phyloP scores from a whole-genome alignment of 2,888 invertebrate genomes.

The Cinara cedri region DNA sequence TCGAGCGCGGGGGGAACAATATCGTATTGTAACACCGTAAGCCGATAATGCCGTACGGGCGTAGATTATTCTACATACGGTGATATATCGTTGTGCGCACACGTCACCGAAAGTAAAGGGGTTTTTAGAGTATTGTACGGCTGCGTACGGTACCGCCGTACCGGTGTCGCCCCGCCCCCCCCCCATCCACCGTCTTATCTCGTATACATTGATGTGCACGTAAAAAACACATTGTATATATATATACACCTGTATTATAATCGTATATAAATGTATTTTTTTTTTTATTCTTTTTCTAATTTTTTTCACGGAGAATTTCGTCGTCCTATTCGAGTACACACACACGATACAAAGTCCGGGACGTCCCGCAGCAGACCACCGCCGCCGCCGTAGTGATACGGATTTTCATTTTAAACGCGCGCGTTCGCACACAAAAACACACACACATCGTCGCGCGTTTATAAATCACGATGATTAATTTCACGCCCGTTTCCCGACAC shows the following conservation, averaged over 20 bases:
- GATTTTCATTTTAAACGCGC: conserved; percentile 51
- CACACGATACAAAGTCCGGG: neutral
- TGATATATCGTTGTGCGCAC: too few relatives aligned
- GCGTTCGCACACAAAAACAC: neutral
- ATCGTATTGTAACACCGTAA: too few relatives aligned
- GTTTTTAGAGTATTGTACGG: conserved; percentile 6
- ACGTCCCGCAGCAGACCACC: conserved; percentile 30
- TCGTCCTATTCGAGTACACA: neutral
- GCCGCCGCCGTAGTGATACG: conserved; percentile 27
- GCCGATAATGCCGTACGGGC: conserved; percentile 20
- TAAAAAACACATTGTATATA: neutral
- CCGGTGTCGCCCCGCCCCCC: too few relatives aligned
- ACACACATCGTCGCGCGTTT: conserved; percentile 9
- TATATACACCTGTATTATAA: neutral
- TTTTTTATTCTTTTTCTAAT: too few relatives aligned
- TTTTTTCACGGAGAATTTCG: neutral
- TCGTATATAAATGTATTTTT: too few relatives aligned
- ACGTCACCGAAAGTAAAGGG: conserved; percentile 1
- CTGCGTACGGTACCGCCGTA: too few relatives aligned
- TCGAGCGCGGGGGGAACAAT: neutral
- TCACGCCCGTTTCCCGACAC: conserved; percentile 54
- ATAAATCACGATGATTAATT: conserved; percentile 57
- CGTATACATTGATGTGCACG: too few relatives aligned
- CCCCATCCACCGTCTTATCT: too few relatives aligned
- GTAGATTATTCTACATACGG: conserved; percentile 20